Evolutionary conservation across 2,113 vertebrate genomes (phyloP).

Genomic region (Eulacestoma nigropectus): DNA sequence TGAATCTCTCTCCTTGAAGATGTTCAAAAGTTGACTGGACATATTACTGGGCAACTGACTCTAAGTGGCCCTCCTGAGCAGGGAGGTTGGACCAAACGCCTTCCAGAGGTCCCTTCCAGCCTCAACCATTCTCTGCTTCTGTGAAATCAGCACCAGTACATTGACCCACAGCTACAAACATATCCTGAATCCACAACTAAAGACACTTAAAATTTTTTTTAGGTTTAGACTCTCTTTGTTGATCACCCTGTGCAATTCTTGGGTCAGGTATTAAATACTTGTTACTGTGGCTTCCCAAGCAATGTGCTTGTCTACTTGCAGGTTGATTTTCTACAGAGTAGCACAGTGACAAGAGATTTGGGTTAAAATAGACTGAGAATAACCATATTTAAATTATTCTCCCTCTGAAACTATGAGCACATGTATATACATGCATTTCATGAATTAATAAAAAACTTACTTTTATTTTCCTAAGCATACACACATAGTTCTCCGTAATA

Average conservation of each 20-base stretch:
- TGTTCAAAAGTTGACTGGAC: neutral
- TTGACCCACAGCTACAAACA: neutral
- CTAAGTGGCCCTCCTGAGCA: neutral
- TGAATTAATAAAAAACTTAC: neutral
- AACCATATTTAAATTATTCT: neutral
- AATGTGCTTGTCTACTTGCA: neutral
- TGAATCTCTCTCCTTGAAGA: neutral
- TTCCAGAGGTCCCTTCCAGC: neutral
- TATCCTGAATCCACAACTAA: neutral
- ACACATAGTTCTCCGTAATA: neutral
- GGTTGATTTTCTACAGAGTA: neutral
- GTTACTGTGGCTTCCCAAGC: neutral
- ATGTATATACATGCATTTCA: neutral
- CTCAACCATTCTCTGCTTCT: rapidly evolving
- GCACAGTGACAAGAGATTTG: neutral
- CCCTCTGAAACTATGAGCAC: neutral
- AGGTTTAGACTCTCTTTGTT: neutral
- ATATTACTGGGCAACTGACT: neutral
- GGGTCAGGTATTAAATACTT: neutral
- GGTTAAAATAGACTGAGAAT: neutral
- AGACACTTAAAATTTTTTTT: neutral
- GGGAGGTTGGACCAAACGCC: neutral
- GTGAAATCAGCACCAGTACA: neutral
- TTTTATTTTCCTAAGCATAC: neutral
- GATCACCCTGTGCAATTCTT: neutral